A percentile compares a stretch with the other conserved stretches of the same genome.
These are phyloP conservation scores for Nezara viridula DNA, from an alignment of 2,888 invertebrate genomes.

Conservation along the genomic window DNA sequence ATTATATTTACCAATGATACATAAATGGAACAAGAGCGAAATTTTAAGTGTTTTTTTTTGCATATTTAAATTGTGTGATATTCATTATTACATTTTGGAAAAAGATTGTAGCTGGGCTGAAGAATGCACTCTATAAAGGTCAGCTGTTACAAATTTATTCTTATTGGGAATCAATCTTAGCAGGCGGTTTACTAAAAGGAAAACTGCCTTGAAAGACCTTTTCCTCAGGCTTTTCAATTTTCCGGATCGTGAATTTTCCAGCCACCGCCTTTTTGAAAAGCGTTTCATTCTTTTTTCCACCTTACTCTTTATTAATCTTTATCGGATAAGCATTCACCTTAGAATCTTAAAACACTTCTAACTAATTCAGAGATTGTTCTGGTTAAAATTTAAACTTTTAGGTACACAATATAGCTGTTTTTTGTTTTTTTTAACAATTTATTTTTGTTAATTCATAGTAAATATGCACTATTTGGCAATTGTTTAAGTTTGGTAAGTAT, in stretches of 20 bases:
- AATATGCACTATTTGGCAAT: too few relatives aligned
- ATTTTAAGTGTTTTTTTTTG: too few relatives aligned
- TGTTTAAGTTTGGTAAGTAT: too few relatives aligned
- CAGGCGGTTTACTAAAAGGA: not conserved
- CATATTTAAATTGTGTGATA: too few relatives aligned
- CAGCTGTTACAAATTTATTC: constrained; percentile 7
- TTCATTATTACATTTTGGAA: too few relatives aligned
- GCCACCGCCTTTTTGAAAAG: constrained; percentile 3
- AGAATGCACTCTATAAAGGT: not conserved
- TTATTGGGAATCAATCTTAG: constrained; percentile 40
- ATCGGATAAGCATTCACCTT: not conserved
- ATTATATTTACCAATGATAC: too few relatives aligned
- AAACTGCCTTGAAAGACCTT: constrained; percentile 4
- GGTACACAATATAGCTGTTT: not conserved
- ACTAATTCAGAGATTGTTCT: not conserved
- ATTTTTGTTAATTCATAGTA: too few relatives aligned
- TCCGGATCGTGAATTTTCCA: constrained; percentile 33
- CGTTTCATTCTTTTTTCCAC: not conserved
- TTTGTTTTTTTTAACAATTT: not conserved
- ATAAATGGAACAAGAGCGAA: too few relatives aligned
- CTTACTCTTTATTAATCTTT: constrained; percentile 10
- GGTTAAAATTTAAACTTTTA: not conserved
- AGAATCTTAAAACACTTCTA: constrained; percentile 11
- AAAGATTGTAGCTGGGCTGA: too few relatives aligned
- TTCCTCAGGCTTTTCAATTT: constrained; percentile 16